These are phyloP conservation scores for Nicator chloris DNA, from an alignment of 2,113 vertebrate species.

Conservation along the genomic window DNA sequence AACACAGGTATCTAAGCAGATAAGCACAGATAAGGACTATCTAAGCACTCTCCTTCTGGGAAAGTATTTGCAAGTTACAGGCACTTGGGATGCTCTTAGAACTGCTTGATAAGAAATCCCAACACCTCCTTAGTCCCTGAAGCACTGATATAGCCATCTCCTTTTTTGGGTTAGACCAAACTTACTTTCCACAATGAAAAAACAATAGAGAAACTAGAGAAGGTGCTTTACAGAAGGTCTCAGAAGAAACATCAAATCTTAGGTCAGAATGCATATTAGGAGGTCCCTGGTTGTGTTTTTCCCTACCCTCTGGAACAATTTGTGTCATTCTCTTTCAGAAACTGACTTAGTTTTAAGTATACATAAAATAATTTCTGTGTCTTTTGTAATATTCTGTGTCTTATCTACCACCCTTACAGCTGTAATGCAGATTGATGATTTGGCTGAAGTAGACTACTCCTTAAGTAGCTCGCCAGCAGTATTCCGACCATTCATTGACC, in stretches of 20 bases:
- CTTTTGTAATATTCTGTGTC: not conserved
- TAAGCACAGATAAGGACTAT: too few relatives aligned
- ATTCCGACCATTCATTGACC: slow-evolving; percentile 45
- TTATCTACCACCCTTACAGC: slow-evolving; percentile 41
- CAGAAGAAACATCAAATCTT: not conserved
- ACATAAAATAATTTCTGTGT: not conserved
- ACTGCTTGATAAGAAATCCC: not conserved
- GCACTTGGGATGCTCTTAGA: not conserved
- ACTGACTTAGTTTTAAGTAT: not conserved
- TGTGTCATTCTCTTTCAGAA: not conserved
- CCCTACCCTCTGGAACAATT: not conserved
- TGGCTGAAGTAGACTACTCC: slow-evolving; percentile 68
- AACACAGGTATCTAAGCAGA: not conserved
- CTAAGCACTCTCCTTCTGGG: not conserved
- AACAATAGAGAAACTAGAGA: not conserved
- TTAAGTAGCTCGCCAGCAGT: slow-evolving; percentile 54
- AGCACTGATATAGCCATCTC: not conserved
- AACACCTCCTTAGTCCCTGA: not conserved
- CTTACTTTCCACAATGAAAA: not conserved
- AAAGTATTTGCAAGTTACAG: not conserved
- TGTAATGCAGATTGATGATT: slow-evolving; percentile 57
- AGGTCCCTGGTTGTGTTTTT: not conserved
- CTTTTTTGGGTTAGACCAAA: not conserved
- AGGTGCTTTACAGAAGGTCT: not conserved
- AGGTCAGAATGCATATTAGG: not conserved